Evolutionary conservation across 2,888 invertebrate species (phyloP).

Genomic region (Sclerodermus sp.): DNA sequence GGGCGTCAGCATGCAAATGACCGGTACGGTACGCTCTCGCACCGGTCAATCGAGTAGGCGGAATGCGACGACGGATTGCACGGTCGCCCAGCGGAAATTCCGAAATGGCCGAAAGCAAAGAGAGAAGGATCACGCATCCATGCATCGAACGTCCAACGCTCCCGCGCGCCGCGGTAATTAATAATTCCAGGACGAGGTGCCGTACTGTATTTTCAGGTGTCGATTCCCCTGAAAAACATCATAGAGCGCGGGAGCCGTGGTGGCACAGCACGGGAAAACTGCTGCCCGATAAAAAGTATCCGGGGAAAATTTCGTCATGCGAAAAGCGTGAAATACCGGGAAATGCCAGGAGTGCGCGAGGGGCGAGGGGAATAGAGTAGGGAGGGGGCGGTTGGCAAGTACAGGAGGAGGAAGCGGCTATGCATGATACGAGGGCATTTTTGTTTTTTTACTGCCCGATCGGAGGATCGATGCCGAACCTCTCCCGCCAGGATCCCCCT

Average conservation of each 20-base stretch:
- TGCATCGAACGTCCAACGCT: neutral
- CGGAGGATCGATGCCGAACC: too few species aligned
- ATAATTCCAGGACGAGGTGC: slow-evolving; percentile 26
- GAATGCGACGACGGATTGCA: slow-evolving; percentile 24
- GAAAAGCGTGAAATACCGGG: neutral
- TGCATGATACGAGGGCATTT: too few species aligned
- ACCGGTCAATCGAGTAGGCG: slow-evolving; percentile 31
- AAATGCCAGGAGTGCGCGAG: neutral
- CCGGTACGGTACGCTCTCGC: slow-evolving; percentile 22
- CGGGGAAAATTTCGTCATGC: neutral
- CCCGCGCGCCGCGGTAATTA: slow-evolving; percentile 22
- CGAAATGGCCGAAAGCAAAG: slow-evolving; percentile 6
- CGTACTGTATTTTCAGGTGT: slow-evolving; percentile 11
- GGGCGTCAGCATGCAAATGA: slow-evolving; percentile 23
- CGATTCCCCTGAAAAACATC: neutral
- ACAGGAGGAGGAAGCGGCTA: too few species aligned
- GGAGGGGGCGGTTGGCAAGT: too few species aligned
- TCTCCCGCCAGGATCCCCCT: too few species aligned
- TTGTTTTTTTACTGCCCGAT: too few species aligned
- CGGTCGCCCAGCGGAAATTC: slow-evolving; percentile 15
- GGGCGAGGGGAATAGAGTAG: too few species aligned
- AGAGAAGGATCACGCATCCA: slow-evolving; percentile 12
- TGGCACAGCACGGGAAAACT: neutral
- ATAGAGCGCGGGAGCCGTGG: neutral
- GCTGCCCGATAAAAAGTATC: slow-evolving; percentile 5